Conservation (phyloP, 2,113 vertebrate species). For the Entomyzon cyanotis region DNA sequence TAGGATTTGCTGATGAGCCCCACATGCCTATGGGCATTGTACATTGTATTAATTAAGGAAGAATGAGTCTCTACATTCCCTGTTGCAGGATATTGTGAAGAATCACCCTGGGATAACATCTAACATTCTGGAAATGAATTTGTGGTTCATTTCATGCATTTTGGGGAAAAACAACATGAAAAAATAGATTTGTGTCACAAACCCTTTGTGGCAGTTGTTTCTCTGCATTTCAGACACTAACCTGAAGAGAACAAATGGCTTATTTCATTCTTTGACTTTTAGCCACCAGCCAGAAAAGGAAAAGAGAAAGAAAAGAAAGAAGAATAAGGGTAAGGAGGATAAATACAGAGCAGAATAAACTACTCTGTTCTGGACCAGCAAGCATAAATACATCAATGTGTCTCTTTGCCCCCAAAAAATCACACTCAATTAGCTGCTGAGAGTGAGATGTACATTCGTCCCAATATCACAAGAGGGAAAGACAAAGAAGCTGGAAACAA, state of each 20-base stretch:
- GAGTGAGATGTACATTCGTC: neutral
- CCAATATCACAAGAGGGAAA: neutral
- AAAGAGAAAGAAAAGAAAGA: neutral
- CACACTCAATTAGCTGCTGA: neutral
- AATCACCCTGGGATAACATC: slow-evolving; percentile 56
- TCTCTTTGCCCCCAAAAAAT: neutral
- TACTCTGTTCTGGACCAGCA: neutral
- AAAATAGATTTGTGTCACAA: neutral
- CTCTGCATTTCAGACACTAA: neutral
- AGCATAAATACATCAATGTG: neutral
- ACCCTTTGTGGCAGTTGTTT: neutral
- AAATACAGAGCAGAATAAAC: neutral
- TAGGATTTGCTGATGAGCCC: slow-evolving; percentile 24
- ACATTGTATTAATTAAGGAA: slow-evolving; percentile 57
- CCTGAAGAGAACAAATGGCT: neutral
- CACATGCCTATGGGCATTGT: neutral
- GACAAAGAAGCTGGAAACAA: neutral
- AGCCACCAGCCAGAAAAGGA: neutral
- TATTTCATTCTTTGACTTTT: neutral
- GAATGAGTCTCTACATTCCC: neutral
- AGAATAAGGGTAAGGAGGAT: neutral
- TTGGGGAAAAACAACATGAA: neutral
- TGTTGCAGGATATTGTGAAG: slow-evolving; percentile 26
- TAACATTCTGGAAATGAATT: slow-evolving; percentile 58
- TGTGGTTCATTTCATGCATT: slow-evolving; percentile 18